phyloP scores from a whole-genome alignment of 2,888 invertebrate species.

The Archips crataeganus region DNA sequence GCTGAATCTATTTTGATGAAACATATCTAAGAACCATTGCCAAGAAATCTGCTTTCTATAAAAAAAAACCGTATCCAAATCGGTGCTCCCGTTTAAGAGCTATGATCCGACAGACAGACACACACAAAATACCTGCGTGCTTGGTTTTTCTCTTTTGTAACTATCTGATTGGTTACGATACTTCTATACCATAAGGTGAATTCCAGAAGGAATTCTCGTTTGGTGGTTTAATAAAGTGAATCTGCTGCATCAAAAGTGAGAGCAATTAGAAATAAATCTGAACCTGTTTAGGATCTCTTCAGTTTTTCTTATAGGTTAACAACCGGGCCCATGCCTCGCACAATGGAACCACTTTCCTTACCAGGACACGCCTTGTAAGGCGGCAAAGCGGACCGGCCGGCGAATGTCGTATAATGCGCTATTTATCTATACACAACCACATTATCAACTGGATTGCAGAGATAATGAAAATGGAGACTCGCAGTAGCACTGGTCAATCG shows the following conservation, averaged over 20 bases:
- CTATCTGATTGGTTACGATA: no score
- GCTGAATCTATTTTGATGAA: no score
- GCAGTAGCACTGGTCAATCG: not conserved
- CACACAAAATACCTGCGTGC: no score
- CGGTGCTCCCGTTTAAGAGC: no score
- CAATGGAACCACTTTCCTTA: conserved; percentile 81
- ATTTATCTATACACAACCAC: conserved; percentile 3
- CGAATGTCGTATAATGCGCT: conserved; percentile 25
- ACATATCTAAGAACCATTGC: no score
- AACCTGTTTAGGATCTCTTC: conserved; percentile 56
- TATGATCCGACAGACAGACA: no score
- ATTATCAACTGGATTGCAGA: conserved; percentile 13
- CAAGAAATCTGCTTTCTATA: no score
- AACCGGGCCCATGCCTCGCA: conserved; percentile 62
- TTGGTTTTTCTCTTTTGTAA: no score
- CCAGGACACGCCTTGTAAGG: conserved; percentile 64
- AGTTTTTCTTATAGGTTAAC: conserved; percentile 76
- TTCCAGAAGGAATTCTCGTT: no score
- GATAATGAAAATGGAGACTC: not conserved
- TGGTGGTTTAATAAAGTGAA: not conserved
- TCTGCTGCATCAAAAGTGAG: conserved; percentile 48
- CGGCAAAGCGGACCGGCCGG: conserved; percentile 32
- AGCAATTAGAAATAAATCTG: conserved; percentile 52
- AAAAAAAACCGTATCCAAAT: no score
- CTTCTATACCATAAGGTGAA: no score